A percentile compares a stretch with the other conserved stretches of the same genome.
These are phyloP conservation scores for Stenodema calcarata DNA, from an alignment of 2,888 invertebrate genomes.

Conservation along the genomic window DNA sequence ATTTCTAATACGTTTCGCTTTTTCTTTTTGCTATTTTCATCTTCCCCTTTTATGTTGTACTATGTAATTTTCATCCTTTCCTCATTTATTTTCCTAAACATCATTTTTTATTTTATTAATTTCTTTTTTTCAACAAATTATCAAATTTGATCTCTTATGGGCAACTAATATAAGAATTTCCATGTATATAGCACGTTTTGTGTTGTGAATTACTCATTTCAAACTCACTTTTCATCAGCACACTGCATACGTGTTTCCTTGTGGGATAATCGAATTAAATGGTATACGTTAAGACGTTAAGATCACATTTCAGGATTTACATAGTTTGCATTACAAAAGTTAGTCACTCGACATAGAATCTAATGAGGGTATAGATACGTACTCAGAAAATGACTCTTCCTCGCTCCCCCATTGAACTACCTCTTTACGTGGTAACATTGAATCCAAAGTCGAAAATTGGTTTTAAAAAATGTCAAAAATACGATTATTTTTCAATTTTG, in stretches of 20 bases:
- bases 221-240: not conserved
- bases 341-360: no score
- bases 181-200: not conserved
- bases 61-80: not conserved
- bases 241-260: not conserved
- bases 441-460: no score
- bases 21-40: not conserved
- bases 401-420: no score
- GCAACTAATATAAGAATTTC: not conserved
- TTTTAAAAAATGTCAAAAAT: no score
- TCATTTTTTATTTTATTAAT: not conserved
- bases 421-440: no score
- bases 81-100: not conserved
- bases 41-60: not conserved
- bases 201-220: not conserved
- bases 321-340: no score
- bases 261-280: not conserved
- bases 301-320: no score
- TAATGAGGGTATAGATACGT: no score
- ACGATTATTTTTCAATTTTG: no score
- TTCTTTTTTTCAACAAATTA: no score
- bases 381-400: no score
- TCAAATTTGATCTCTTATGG: not conserved
- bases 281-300: no score
- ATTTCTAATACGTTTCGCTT: conserved; percentile 6